A percentile compares a stretch with the other conserved stretches of the same genome.
phyloP scores from a whole-genome alignment of 2,113 vertebrate species.

The Andinoacara biseriatus region DNA sequence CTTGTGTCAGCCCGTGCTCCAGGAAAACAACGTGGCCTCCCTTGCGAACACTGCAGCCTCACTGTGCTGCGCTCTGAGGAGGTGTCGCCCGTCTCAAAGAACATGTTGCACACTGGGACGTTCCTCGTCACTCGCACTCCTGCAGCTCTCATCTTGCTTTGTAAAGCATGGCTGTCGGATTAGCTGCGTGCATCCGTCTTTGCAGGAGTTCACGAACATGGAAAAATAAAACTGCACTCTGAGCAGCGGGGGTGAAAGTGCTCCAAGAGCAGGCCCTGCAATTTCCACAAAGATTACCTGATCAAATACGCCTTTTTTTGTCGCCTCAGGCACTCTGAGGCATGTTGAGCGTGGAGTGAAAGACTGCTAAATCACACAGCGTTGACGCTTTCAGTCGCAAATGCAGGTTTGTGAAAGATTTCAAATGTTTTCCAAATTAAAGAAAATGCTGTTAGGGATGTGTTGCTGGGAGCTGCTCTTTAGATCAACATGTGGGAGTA shows the following conservation, averaged over 20 bases:
- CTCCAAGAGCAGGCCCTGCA: neutral
- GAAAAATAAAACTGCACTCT: neutral
- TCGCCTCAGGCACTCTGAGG: neutral
- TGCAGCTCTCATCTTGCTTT: neutral
- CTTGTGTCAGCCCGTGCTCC: slow-evolving; percentile 36
- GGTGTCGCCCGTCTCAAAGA: slow-evolving; percentile 44
- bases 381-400: neutral
- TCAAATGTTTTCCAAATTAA: neutral
- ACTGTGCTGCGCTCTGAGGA: slow-evolving; percentile 17
- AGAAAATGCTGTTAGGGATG: neutral
- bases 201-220: slow-evolving; percentile 18
- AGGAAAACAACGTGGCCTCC: slow-evolving; percentile 35
- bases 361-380: neutral
- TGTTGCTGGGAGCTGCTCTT: neutral
- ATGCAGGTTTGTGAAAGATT: neutral
- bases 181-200: slow-evolving; percentile 25
- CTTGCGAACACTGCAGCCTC: slow-evolving; percentile 38
- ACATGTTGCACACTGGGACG: slow-evolving; percentile 44
- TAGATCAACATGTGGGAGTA: neutral
- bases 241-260: neutral
- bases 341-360: neutral
- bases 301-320: slow-evolving; percentile 4
- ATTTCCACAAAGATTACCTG: neutral
- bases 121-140: slow-evolving; percentile 22
- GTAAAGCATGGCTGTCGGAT: slow-evolving; percentile 40